These are phyloP conservation scores for Sinocyclocheilus grahami DNA, from an alignment of 2,113 vertebrate species.

Conservation along the genomic window DNA sequence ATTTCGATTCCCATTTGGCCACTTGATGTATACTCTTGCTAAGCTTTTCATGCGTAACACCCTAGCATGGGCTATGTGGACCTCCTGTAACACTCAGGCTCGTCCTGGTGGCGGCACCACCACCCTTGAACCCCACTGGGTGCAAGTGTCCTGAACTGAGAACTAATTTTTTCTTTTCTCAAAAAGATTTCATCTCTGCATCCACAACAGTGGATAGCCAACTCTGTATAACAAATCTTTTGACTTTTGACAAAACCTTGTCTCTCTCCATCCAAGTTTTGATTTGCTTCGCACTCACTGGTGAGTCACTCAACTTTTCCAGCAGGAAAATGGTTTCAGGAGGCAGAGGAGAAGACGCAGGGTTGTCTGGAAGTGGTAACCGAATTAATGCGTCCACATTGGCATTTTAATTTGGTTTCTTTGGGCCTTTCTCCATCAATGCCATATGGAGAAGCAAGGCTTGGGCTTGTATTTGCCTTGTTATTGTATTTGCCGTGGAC, in stretches of 20 bases:
- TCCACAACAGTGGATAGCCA: not conserved
- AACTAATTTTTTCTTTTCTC: not conserved
- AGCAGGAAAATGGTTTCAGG: no score
- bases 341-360: no score
- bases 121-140: not conserved
- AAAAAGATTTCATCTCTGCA: no score
- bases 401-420: no score
- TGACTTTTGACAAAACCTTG: not conserved
- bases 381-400: no score
- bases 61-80: not conserved
- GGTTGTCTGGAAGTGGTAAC: no score
- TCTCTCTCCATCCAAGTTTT: not conserved
- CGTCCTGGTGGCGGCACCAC: not conserved
- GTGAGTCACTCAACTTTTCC: not conserved
- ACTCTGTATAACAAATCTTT: not conserved
- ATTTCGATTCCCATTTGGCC: constrained; percentile 17
- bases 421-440: no score
- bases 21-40: constrained; percentile 9
- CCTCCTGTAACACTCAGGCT: not conserved
- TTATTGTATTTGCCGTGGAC: no score
- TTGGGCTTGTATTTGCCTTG: no score
- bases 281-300: not conserved
- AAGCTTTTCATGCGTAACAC: not conserved
- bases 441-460: no score
- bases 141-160: not conserved